Evolutionary conservation across 2,797 vertebrate genomes (phyloP).

Genomic region (Antennarius maculatus): DNA sequence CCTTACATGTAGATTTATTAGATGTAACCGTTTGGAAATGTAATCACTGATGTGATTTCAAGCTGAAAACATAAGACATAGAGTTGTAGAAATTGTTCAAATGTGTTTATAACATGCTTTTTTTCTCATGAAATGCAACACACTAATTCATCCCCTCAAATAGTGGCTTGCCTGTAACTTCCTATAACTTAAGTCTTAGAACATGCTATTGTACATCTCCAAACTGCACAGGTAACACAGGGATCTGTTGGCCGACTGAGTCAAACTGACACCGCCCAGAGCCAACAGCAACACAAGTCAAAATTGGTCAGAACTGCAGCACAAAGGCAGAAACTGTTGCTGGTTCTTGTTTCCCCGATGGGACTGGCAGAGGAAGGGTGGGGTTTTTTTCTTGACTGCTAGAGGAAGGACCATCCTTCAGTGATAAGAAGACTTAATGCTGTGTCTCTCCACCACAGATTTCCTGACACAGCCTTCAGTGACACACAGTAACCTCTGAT

Average conservation of each 20-base stretch:
- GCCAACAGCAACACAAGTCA: background rate
- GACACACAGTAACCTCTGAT: slow-evolving; percentile 9
- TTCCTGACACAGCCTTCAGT: slow-evolving; percentile 32
- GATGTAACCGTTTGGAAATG: background rate
- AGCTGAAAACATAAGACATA: background rate
- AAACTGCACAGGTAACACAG: background rate
- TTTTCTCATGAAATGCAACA: background rate
- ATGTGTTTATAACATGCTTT: background rate
- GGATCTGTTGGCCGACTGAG: background rate
- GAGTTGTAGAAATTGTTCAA: background rate
- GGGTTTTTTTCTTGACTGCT: background rate
- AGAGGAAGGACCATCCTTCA: slow-evolving; percentile 33
- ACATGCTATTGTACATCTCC: background rate
- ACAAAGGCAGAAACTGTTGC: background rate
- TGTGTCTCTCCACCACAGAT: background rate
- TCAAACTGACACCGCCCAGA: background rate
- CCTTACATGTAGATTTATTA: too few species aligned
- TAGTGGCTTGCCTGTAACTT: background rate
- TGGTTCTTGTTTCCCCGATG: slow-evolving; percentile 4
- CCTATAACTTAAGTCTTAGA: background rate
- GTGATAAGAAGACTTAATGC: slow-evolving; percentile 18
- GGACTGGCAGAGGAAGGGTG: slow-evolving; percentile 55
- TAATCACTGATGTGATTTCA: background rate
- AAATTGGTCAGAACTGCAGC: background rate
- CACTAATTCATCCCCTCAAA: background rate